Evolutionary conservation across 2,113 vertebrate species (phyloP).

Genomic region (Podarcis cretensis): DNA sequence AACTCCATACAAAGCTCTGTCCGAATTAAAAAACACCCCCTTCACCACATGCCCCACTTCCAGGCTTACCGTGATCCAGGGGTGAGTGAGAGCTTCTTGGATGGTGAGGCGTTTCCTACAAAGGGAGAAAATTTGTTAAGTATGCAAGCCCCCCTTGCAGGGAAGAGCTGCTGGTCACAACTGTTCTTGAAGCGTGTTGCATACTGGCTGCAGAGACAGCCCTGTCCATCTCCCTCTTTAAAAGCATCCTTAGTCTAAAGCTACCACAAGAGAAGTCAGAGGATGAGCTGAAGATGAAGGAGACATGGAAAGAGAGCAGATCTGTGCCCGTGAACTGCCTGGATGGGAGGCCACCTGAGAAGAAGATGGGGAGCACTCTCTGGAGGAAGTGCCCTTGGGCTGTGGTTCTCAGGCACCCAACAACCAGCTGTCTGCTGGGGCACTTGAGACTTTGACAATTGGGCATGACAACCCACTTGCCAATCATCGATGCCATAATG

Average conservation of each 20-base stretch:
- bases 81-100: slow-evolving; percentile 89
- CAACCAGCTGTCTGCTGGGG: too few species aligned
- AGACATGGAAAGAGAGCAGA: not conserved
- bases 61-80: slow-evolving; percentile 92
- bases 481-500: too few species aligned
- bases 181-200: not conserved
- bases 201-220: not conserved
- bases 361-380: too few species aligned
- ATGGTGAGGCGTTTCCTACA: slow-evolving; percentile 92
- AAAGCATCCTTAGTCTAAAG: too few species aligned
- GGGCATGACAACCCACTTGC: too few species aligned
- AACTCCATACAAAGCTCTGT: slow-evolving; percentile 11
- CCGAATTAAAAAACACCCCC: not conserved
- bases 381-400: too few species aligned
- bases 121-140: slow-evolving; percentile 29
- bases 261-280: not conserved
- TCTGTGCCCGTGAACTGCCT: not conserved
- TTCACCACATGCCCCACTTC: not conserved
- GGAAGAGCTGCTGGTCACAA: not conserved
- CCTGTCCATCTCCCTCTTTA: not conserved
- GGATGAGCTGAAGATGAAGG: not conserved
- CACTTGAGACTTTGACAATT: too few species aligned
- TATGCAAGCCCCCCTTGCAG: not conserved
- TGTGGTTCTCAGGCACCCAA: too few species aligned
- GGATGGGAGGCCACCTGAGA: not conserved